Evolutionary conservation across 2,113 vertebrate species (phyloP), one percentile per base, ranked within the genome.

Genomic region (Lophura nycthemera): DNA sequence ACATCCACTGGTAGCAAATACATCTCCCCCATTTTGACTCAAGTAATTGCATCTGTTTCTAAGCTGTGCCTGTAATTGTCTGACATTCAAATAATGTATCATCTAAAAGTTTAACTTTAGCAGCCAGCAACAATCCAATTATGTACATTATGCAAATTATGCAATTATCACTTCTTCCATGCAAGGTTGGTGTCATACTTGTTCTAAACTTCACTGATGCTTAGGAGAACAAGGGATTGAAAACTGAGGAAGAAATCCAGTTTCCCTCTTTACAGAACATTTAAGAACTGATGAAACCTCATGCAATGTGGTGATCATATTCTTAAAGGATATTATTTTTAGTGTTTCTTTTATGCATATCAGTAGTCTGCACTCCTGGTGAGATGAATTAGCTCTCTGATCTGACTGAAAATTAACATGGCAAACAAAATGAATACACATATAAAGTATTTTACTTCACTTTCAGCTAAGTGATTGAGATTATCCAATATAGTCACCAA

Each of bases 121-220:
- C 42, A 92, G 77, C 76, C 86, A 89, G 38, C 57, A 90, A 64
- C 34, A 92, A 72, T 82, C 61, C 21, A 71, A 50, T 75, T 87
- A 83, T 84, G 84, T 78, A 71, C 19, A 38, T 71, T 71, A 71
- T 52, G 69, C 48, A 82, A 95, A 89, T 89, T 1, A 61, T 75
- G 77, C 42, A 89, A 90, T 95, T 84, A 92, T 78, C 73, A 90
- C 74, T 90, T 84, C 61, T 89, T 82, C 65, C 70, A 52, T 52
- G 19, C 34, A 71, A 82, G 50, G 50, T 81, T 64, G n/a, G 34
- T n/a, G 57, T 43, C 66, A 78, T 30, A 67, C n/a, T 71, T 38
- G 42, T 75, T 81, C 61, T 76, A 56, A 89, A 78, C 69, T 38
- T 36, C 25, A 52, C 69, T 72, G 66, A 79, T 82, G 66, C 24